Percentiles rank a stretch among this genome's conserved stretches.
Conservation (phyloP, 2,113 vertebrate genomes). For the Eptesicus fuscus region DNA sequence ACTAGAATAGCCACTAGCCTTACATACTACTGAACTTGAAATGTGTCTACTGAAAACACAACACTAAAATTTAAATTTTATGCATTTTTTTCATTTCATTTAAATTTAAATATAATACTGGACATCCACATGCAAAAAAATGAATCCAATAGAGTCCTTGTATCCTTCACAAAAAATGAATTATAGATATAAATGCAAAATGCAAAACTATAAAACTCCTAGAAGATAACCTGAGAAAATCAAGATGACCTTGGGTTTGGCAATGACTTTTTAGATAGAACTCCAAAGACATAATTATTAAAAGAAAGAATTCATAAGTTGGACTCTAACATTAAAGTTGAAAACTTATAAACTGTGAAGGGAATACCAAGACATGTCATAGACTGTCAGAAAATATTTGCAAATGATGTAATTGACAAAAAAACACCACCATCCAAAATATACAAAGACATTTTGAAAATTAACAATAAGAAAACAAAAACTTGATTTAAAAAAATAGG, state of each 20-base stretch:
- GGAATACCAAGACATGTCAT: neutral
- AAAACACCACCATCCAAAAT: neutral
- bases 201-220: too few relatives aligned
- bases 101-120: neutral
- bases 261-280: neutral
- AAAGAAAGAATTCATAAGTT: neutral
- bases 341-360: neutral
- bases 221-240: neutral
- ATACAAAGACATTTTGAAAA: neutral
- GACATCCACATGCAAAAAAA: neutral
- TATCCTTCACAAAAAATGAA: too few relatives aligned
- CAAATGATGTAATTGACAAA: neutral
- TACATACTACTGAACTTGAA: neutral
- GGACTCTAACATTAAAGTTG: too few relatives aligned
- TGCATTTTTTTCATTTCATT: neutral
- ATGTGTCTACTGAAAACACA: neutral
- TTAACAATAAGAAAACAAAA: neutral
- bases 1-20: neutral
- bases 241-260: neutral
- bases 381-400: neutral
- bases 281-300: neutral
- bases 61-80: neutral
- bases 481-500: neutral
- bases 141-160: neutral
- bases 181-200: too few relatives aligned